phyloP scores from a whole-genome alignment of 2,797 vertebrate genomes.

The Phataginus tetradactyla region DNA sequence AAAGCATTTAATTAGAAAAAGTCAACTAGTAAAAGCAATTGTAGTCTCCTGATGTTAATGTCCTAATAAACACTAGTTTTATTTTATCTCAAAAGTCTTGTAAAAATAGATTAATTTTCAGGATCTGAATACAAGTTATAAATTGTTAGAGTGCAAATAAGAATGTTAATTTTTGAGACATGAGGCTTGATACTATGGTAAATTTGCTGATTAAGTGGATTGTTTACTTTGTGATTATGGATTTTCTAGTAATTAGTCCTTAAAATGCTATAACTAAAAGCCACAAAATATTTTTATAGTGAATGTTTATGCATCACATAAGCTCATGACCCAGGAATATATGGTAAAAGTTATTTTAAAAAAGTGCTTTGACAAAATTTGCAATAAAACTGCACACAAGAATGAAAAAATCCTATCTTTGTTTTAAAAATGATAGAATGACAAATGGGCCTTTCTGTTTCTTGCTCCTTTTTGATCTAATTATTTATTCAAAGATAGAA shows the following conservation, averaged over 20 bases:
- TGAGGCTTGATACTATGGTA: not conserved
- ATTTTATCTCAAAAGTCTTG: not conserved
- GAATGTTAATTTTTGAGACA: not conserved
- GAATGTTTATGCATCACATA: not conserved
- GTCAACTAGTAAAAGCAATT: not conserved
- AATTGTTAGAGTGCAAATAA: not conserved
- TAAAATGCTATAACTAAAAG: not conserved
- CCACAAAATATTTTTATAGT: not conserved
- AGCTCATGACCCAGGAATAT: not conserved
- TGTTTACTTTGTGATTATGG: not conserved
- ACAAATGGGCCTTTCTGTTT: not conserved
- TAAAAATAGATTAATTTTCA: not conserved
- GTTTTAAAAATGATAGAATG: not conserved
- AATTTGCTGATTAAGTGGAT: not conserved
- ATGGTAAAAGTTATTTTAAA: not conserved
- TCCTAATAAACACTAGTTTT: not conserved
- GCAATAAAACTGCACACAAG: not conserved
- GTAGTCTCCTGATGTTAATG: not conserved
- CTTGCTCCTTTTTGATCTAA: not conserved
- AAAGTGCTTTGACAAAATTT: slow-evolving; percentile 23
- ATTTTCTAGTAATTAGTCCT: slow-evolving; percentile 1
- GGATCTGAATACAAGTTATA: not conserved
- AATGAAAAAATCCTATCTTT: not conserved
- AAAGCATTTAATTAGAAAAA: not conserved
- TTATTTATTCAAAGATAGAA: not conserved